These are phyloP conservation scores for Microcebus tavaratra DNA, from an alignment of 2,113 vertebrate species.

Conservation along the genomic window DNA sequence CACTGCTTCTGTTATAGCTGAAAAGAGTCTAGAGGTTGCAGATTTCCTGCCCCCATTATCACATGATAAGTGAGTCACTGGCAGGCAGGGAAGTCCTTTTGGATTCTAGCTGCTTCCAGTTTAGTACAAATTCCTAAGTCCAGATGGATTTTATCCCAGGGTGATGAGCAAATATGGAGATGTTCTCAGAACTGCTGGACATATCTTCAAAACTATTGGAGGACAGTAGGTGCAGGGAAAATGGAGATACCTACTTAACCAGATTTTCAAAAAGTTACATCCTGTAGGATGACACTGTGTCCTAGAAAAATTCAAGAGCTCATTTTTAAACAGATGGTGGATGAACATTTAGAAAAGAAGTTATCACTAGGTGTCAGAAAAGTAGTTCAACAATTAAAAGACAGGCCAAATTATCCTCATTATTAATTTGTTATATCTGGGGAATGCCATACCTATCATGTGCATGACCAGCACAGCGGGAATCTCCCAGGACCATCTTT, in stretches of 20 bases:
- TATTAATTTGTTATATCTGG: neutral
- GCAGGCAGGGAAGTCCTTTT: neutral
- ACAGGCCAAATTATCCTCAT: neutral
- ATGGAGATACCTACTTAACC: neutral
- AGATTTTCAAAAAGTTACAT: neutral
- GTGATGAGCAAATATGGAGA: neutral
- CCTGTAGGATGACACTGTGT: neutral
- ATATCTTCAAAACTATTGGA: neutral
- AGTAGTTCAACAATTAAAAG: neutral
- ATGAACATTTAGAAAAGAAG: neutral
- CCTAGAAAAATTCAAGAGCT: neutral
- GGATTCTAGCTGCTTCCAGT: neutral
- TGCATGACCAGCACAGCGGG: neutral
- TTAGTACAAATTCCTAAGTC: neutral
- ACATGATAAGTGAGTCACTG: neutral
- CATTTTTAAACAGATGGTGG: neutral
- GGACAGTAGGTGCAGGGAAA: neutral
- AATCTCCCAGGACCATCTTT: neutral
- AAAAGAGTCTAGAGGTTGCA: neutral
- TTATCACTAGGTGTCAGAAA: neutral
- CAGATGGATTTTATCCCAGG: neutral
- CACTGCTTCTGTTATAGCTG: too few species aligned
- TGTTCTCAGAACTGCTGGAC: neutral
- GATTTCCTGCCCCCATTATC: fast-evolving
- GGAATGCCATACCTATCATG: neutral